Evolutionary conservation across 2,113 vertebrate species (phyloP), one percentile per base, ranked within the genome.

Genomic region (Anas platyrhynchos): DNA sequence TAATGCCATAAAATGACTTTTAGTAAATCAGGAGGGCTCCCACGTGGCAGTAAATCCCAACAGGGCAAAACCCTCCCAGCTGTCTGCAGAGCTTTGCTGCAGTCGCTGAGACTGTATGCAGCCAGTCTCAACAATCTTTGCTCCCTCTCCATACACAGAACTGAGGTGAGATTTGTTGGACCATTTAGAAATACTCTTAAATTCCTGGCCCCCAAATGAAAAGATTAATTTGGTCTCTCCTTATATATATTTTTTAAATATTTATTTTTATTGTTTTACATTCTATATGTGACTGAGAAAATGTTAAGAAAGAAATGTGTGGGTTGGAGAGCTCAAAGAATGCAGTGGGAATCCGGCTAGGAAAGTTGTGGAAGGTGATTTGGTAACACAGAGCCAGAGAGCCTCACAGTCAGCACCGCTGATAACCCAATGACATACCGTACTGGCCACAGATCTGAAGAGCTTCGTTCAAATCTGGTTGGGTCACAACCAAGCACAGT

Each of bases 1-100:
- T 94, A 97, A 97, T 94, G 89, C 93, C 93, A 97, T 48, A 79
- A 97, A 96, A 96, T 91, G 95, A 96, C 96, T 97, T 95, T 79
- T 76, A 92, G 96, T 86, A 88, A 93, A 92, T 97, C 96, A 94
- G 95, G 91, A 97, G 82, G 91, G 97, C 94, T 96, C 97, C 97
- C 97, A 97, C 95, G 94, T 97, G 97, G 97, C 94, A 86, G 67
- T 91, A 97, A 97, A 97, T 98, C 97, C 97, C 94, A 95, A 61
- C 78, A 95, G 91, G 91, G 94, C 93, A 95, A 97, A 95, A 91
- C 96, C 95, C 96, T 96, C 94, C 94, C 98, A 98, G 97, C 97
- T 98, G 98, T 98, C 96, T 26, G 74, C 77, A 65, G 59, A 92
- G 96, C 96, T 97, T 93, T 97, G 88, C 3, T 86, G 80, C 95